A percentile compares a stretch with the other conserved stretches of the same genome.
phyloP scores from a whole-genome alignment of 2,888 invertebrate genomes.

The Cryptus armator region DNA sequence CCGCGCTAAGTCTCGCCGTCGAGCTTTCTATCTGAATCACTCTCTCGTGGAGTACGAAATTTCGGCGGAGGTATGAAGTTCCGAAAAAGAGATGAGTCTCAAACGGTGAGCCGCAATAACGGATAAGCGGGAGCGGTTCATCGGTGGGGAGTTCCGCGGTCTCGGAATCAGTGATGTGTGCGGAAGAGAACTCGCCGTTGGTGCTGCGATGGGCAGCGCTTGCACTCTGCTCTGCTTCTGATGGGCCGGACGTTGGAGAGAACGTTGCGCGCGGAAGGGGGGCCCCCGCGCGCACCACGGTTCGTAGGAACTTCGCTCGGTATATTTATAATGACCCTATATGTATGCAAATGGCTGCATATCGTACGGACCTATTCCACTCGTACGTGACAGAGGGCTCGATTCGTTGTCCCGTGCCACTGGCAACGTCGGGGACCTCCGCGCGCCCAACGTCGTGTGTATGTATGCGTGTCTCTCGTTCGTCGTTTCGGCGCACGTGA shows the following conservation, averaged over 20 bases:
- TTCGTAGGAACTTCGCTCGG: constrained; percentile 70
- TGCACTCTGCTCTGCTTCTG: constrained; percentile 72
- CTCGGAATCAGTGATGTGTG: constrained; percentile 53
- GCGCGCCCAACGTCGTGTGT: constrained; percentile 23
- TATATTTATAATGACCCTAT: constrained; percentile 85
- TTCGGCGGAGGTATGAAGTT: constrained; percentile 5
- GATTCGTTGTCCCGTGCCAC: constrained; percentile 69
- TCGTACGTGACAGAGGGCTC: constrained; percentile 82
- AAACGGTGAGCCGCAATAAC: constrained; percentile 77
- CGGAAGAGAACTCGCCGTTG: constrained; percentile 21
- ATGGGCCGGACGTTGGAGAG: constrained; percentile 80
- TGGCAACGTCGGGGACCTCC: constrained; percentile 56
- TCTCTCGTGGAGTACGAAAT: constrained; percentile 32
- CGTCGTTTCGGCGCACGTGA: constrained; percentile 9
- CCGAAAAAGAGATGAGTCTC: constrained; percentile 61
- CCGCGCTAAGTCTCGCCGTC: background rate
- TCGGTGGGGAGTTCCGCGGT: constrained; percentile 78
- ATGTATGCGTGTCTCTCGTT: background rate
- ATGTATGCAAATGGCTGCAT: constrained; percentile 85
- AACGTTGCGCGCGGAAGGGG: constrained; percentile 66
- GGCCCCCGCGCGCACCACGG: constrained; percentile 16
- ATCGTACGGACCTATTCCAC: constrained; percentile 83
- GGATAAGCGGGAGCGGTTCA: constrained; percentile 83
- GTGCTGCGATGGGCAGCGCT: constrained; percentile 39
- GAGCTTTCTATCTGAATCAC: background rate